These are phyloP conservation scores for Centroberyx gerrardi DNA, from an alignment of 2,797 vertebrate genomes.

Conservation along the genomic window DNA sequence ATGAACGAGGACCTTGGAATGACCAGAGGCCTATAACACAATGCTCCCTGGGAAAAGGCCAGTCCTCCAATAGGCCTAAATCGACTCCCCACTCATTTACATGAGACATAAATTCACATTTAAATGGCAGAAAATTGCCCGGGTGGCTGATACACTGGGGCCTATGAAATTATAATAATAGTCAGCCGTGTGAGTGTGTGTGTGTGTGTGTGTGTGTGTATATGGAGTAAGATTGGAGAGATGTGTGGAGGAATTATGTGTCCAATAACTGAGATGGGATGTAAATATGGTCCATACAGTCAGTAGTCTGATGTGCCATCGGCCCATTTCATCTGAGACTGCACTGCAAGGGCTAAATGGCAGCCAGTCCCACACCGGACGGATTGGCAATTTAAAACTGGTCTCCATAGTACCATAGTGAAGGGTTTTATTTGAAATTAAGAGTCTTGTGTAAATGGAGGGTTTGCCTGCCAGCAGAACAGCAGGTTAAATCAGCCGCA, in stretches of 20 bases:
- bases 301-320: constrained; percentile 59
- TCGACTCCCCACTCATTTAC: constrained; percentile 85
- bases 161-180: constrained; percentile 76
- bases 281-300: constrained; percentile 71
- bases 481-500: background rate
- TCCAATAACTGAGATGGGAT: constrained; percentile 73
- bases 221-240: constrained; percentile 63
- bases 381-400: constrained; percentile 61
- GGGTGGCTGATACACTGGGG: constrained; percentile 73
- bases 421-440: constrained; percentile 44
- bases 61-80: constrained; percentile 82
- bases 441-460: constrained; percentile 9
- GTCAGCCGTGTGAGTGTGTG: constrained; percentile 36
- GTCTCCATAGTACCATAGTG: constrained; percentile 37
- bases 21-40: constrained; percentile 72
- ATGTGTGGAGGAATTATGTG: constrained; percentile 76
- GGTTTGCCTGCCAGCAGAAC: background rate
- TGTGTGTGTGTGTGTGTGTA: constrained; percentile 9
- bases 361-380: constrained; percentile 53
- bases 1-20: constrained; percentile 67
- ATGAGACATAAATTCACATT: constrained; percentile 85
- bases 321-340: constrained; percentile 68
- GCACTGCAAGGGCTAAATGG: constrained; percentile 72
- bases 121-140: constrained; percentile 82
- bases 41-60: constrained; percentile 87